Evolutionary conservation across 2,113 vertebrate genomes (phyloP).

Genomic region (Phrynosoma platyrhinos): DNA sequence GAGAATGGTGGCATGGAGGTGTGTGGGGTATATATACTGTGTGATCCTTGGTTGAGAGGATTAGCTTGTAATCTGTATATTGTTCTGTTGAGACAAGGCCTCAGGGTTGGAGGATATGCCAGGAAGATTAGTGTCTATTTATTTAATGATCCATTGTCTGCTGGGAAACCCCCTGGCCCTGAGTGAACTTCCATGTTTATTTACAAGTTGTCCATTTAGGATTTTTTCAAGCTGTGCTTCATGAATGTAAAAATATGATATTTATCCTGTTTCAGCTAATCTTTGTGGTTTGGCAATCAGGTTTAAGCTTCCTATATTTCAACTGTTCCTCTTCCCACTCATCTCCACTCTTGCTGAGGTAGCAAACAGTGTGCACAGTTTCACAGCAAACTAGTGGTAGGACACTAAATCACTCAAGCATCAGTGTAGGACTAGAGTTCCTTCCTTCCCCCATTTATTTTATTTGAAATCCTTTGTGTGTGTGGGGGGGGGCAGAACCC

Average conservation of each 20-base stretch:
- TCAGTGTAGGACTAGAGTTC: neutral
- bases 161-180: no score
- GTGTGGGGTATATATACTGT: no score
- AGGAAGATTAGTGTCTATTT: no score
- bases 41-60: no score
- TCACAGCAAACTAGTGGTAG: neutral
- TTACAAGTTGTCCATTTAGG: neutral
- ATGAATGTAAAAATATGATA: neutral
- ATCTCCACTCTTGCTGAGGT: neutral
- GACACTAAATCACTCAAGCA: neutral
- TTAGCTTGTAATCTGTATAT: no score
- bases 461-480: neutral
- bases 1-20: no score
- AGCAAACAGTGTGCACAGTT: neutral
- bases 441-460: no score
- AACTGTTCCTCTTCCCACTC: neutral
- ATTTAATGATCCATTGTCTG: no score
- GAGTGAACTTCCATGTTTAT: neutral
- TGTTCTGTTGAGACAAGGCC: no score
- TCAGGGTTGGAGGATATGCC: no score
- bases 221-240: neutral
- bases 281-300: neutral
- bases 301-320: neutral
- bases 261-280: neutral
- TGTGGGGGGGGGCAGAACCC: no score